These are phyloP conservation scores for Alligator sinensis DNA, from an alignment of 2,113 vertebrate species.

Conservation along the genomic window DNA sequence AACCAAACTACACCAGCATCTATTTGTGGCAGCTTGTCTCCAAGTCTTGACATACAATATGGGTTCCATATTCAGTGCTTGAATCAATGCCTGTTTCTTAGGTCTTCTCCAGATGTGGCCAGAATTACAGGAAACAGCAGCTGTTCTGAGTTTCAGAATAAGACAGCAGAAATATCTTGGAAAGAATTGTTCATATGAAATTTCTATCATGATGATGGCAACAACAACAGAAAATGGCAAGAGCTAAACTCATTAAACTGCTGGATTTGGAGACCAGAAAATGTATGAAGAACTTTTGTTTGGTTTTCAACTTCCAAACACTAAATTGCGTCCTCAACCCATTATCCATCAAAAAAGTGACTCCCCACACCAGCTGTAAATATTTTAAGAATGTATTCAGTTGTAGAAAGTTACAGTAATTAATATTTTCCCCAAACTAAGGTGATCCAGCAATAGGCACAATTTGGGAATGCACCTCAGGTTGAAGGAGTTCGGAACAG, in stretches of 20 bases:
- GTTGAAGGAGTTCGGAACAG: background rate
- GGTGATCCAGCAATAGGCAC: background rate
- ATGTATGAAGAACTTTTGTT: background rate
- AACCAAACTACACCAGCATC: background rate
- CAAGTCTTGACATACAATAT: background rate
- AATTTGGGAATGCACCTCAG: background rate
- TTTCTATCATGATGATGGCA: background rate
- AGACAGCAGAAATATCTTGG: background rate
- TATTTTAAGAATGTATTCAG: background rate
- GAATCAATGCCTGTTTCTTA: background rate
- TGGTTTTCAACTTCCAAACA: background rate
- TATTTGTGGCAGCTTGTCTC: background rate
- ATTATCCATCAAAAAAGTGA: background rate
- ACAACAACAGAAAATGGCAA: background rate
- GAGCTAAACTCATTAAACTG: too few species aligned
- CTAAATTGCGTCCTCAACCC: background rate
- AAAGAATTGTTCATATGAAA: background rate
- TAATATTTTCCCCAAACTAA: background rate
- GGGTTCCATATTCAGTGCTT: background rate
- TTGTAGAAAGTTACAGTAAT: background rate
- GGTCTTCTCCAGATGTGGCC: background rate
- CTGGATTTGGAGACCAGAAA: background rate
- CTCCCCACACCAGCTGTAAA: background rate
- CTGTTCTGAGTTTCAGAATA: background rate
- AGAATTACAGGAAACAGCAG: background rate